Conservation (phyloP, 2,113 vertebrate species). For the Passer montanus region DNA sequence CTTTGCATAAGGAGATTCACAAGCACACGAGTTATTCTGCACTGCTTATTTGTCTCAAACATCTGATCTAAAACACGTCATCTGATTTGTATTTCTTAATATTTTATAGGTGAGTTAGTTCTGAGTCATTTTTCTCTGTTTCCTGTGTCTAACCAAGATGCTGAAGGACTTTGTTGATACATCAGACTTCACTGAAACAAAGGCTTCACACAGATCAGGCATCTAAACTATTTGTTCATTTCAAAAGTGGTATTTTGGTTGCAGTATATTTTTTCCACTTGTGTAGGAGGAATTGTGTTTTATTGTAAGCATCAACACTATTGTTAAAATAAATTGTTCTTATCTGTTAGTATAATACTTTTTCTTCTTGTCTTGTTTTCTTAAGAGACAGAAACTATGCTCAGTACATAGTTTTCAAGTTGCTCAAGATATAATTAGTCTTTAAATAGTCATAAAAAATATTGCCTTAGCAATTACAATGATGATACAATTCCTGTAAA, state of each 20-base stretch:
- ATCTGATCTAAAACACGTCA: background rate
- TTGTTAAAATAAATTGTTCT: conserved; percentile 60
- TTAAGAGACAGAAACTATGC: conserved; percentile 19
- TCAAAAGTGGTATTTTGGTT: conserved; percentile 46
- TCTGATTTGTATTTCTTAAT: conserved; percentile 9
- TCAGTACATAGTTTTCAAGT: conserved; percentile 1
- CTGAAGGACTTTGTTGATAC: conserved; percentile 16
- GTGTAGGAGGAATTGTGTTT: conserved; percentile 55
- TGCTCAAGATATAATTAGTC: conserved; percentile 42
- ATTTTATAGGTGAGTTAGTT: background rate
- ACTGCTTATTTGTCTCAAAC: background rate
- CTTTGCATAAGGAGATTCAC: background rate
- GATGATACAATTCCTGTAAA: conserved; percentile 39
- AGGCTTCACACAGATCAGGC: conserved; percentile 43
- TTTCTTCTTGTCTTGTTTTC: conserved; percentile 49
- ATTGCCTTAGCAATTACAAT: conserved; percentile 36
- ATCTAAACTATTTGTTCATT: conserved; percentile 56
- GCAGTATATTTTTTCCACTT: conserved; percentile 34
- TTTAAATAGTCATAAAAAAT: conserved; percentile 51
- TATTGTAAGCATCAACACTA: conserved; percentile 52
- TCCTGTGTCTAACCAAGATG: conserved; percentile 2
- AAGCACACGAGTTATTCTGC: background rate
- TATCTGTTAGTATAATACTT: conserved; percentile 41
- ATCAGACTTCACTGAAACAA: conserved; percentile 48
- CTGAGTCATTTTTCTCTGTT: background rate